A percentile compares a stretch with the other conserved stretches of the same genome.
These are phyloP conservation scores for Choloepus hoffmanni DNA, from an alignment of 2,113 vertebrate genomes.

Conservation along the genomic window DNA sequence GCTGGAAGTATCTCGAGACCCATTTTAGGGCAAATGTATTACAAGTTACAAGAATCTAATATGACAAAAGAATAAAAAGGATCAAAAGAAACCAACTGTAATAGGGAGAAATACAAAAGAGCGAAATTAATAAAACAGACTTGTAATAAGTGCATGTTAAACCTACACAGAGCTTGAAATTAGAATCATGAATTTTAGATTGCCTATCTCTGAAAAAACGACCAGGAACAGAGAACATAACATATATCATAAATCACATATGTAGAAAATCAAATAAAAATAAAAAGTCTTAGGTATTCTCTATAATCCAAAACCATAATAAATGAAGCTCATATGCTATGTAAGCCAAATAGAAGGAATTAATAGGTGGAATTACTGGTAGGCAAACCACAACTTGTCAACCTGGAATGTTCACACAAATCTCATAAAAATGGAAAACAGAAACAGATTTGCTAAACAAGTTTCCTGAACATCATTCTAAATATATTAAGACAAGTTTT, in stretches of 20 bases:
- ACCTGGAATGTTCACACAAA: neutral
- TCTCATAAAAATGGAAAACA: slow-evolving; percentile 25
- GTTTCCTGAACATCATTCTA: slow-evolving; percentile 43
- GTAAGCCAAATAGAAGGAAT: slow-evolving; percentile 36
- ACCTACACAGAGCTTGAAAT: slow-evolving; percentile 33
- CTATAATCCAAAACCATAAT: slow-evolving; percentile 50
- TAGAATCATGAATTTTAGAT: slow-evolving; percentile 38
- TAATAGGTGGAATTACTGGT: slow-evolving; percentile 17
- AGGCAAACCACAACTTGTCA: slow-evolving; percentile 23
- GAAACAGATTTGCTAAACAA: neutral
- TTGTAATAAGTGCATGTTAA: slow-evolving; percentile 2
- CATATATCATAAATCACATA: neutral
- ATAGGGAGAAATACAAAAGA: neutral
- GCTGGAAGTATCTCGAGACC: neutral
- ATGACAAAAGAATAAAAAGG: neutral
- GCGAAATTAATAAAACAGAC: neutral
- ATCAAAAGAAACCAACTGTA: slow-evolving; percentile 15
- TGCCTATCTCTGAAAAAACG: slow-evolving; percentile 35
- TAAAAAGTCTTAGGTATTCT: slow-evolving; percentile 59
- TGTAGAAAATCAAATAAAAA: slow-evolving; percentile 40
- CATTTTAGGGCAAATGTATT: neutral
- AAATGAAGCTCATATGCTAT: slow-evolving; percentile 3
- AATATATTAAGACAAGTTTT: slow-evolving; percentile 1
- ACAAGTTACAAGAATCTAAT: neutral
- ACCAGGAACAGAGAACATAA: slow-evolving; percentile 11